Conservation (phyloP, 2,888 invertebrate genomes). For the Acrocera orbiculus region DNA sequence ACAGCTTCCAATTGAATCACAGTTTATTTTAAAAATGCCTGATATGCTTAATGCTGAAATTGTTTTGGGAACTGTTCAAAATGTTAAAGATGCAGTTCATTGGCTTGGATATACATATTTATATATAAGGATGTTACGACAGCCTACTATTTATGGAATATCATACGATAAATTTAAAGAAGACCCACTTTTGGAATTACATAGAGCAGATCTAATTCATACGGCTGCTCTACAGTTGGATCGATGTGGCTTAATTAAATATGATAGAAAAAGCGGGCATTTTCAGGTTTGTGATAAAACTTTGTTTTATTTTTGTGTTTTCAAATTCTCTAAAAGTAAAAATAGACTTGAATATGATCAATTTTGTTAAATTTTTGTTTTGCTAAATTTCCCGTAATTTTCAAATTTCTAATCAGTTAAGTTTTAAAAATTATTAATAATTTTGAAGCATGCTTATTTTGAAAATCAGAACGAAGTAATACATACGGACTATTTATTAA, state of each 20-base stretch:
- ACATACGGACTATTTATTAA: no score
- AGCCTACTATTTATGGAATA: constrained; percentile 82
- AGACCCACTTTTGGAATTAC: constrained; percentile 71
- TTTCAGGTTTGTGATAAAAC: constrained; percentile 49
- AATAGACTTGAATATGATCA: no score
- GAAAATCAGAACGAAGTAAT: no score
- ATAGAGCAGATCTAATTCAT: constrained; percentile 87
- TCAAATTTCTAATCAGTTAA: no score
- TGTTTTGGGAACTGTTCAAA: constrained; percentile 81
- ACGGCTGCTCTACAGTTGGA: constrained; percentile 84
- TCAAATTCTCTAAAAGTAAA: no score
- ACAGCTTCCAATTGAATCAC: constrained; percentile 95
- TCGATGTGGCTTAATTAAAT: constrained; percentile 86
- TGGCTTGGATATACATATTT: constrained; percentile 95
- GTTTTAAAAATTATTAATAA: no score
- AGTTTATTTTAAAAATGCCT: constrained; percentile 78
- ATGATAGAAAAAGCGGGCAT: constrained; percentile 86
- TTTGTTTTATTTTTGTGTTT: background rate
- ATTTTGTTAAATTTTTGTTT: no score
- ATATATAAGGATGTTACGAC: constrained; percentile 85
- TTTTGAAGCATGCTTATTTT: no score
- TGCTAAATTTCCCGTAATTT: no score
- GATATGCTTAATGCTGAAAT: constrained; percentile 98
- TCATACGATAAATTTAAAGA: constrained; percentile 57
- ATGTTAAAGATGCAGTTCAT: constrained; percentile 71